These are phyloP conservation scores for Xanthostigma xanthostigma DNA, from an alignment of 2,888 invertebrate genomes.

Conservation along the genomic window DNA sequence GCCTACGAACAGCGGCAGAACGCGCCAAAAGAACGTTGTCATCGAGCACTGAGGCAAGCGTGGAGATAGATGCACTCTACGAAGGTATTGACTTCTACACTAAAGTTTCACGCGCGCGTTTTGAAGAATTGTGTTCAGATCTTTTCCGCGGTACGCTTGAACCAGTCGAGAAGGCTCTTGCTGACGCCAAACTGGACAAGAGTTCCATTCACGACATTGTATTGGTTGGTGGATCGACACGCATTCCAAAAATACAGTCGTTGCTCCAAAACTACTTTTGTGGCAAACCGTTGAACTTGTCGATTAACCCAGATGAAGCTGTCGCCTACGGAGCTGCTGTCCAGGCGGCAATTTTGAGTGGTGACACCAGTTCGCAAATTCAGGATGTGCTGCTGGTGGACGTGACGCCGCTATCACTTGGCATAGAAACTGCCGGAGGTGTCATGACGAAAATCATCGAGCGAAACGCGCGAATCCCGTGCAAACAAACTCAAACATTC, in stretches of 20 bases:
- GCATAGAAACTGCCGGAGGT: conserved; percentile 69
- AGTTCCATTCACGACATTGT: conserved; percentile 62
- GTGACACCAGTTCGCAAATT: conserved; percentile 47
- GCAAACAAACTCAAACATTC: conserved; percentile 41
- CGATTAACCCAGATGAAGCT: conserved; percentile 27
- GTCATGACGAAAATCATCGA: conserved; percentile 54
- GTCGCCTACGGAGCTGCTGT: conserved; percentile 27
- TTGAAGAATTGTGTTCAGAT: conserved; percentile 59
- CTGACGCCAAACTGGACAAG: conserved; percentile 67
- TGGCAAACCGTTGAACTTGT: conserved; percentile 29
- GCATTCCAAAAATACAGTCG: conserved; percentile 65
- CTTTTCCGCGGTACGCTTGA: conserved; percentile 53
- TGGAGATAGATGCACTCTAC: conserved; percentile 62
- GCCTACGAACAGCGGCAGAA: conserved; percentile 61
- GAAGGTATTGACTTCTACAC: conserved; percentile 62
- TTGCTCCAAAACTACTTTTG: conserved; percentile 61
- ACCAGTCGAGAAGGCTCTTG: conserved; percentile 58
- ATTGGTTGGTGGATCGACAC: conserved; percentile 66
- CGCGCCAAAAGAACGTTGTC: conserved; percentile 63
- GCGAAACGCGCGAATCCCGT: conserved; percentile 38
- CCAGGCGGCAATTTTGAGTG: conserved; percentile 24
- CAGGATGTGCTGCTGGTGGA: conserved; percentile 58
- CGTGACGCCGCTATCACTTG: conserved; percentile 52
- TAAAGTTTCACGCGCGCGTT: conserved; percentile 56
- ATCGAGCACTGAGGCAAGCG: conserved; percentile 57